phyloP scores from a whole-genome alignment of 2,797 vertebrate species.

The Naso thynnoides region DNA sequence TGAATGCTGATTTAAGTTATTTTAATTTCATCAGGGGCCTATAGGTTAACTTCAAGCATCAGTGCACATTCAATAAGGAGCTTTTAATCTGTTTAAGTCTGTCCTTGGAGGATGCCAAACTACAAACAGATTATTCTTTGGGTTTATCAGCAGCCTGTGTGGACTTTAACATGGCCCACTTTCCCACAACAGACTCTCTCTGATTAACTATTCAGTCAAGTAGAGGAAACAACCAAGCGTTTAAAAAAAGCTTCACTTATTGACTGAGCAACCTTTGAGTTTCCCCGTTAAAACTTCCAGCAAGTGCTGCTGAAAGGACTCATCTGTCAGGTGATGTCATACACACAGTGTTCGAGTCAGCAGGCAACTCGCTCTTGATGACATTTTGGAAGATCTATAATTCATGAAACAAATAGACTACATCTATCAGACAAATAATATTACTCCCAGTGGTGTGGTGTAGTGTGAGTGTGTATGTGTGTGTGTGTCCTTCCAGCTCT shows the following conservation, averaged over 20 bases:
- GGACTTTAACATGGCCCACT: background rate
- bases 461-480: slow-evolving; percentile 34
- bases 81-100: slow-evolving; percentile 35
- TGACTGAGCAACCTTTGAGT: slow-evolving; percentile 87
- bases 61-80: slow-evolving; percentile 28
- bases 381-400: slow-evolving; percentile 87
- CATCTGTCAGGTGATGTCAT: slow-evolving; percentile 76
- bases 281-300: slow-evolving; percentile 72
- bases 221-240: slow-evolving; percentile 85
- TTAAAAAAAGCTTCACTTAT: slow-evolving; percentile 88
- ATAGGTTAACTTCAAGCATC: slow-evolving; percentile 35
- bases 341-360: slow-evolving; percentile 16
- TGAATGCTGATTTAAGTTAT: slow-evolving; percentile 18
- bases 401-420: slow-evolving; percentile 89
- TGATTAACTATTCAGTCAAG: slow-evolving; percentile 71
- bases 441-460: slow-evolving; percentile 60
- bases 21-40: slow-evolving; percentile 43
- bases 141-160: slow-evolving; percentile 27
- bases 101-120: slow-evolving; percentile 23
- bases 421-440: slow-evolving; percentile 88
- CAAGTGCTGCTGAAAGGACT: slow-evolving; percentile 55
- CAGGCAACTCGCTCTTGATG: slow-evolving; percentile 29
- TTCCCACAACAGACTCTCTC: background rate
- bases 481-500: slow-evolving; percentile 37
- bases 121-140: slow-evolving; percentile 27